Evolutionary conservation across 2,797 vertebrate species (phyloP).

Genomic region (Sebastiscus albofasciatus): DNA sequence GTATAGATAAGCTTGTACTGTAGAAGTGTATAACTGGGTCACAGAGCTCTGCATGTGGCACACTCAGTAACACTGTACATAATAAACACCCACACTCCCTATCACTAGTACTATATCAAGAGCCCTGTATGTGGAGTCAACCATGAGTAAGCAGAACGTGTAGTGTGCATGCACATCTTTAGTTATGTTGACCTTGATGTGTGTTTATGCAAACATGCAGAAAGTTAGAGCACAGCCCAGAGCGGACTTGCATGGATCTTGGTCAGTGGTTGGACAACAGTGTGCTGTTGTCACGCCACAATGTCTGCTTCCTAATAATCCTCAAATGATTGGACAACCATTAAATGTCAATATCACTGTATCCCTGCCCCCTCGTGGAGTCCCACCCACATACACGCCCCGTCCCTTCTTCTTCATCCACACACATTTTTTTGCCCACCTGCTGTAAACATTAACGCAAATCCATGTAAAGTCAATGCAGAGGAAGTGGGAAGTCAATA

Average conservation of each 20-base stretch:
- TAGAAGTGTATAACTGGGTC: slow-evolving; percentile 54
- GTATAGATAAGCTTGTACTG: slow-evolving; percentile 28
- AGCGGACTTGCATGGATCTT: slow-evolving; percentile 1
- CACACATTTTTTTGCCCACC: slow-evolving; percentile 31
- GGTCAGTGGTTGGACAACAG: slow-evolving; percentile 36
- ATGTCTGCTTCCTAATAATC: slow-evolving; percentile 30
- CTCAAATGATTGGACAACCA: slow-evolving; percentile 58
- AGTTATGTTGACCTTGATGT: slow-evolving; percentile 3
- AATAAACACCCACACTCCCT: slow-evolving; percentile 10
- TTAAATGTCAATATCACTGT: slow-evolving; percentile 23
- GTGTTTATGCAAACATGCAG: slow-evolving; percentile 23
- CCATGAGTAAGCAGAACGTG: slow-evolving; percentile 11
- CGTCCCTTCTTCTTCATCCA: not conserved
- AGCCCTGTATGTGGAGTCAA: not conserved
- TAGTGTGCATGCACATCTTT: not conserved
- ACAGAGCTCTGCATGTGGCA: slow-evolving; percentile 30
- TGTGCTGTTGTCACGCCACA: slow-evolving; percentile 61
- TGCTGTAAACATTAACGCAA: slow-evolving; percentile 57
- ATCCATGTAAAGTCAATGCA: slow-evolving; percentile 13
- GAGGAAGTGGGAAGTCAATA: slow-evolving; percentile 22
- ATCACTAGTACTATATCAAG: not conserved
- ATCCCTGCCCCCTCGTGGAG: not conserved
- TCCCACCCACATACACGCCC: not conserved
- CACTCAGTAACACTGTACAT: not conserved
- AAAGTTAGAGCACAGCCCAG: not conserved